These are phyloP conservation scores for Scaptomyza cyrtandrae DNA, from an alignment of 2,888 invertebrate species.

Conservation along the genomic window DNA sequence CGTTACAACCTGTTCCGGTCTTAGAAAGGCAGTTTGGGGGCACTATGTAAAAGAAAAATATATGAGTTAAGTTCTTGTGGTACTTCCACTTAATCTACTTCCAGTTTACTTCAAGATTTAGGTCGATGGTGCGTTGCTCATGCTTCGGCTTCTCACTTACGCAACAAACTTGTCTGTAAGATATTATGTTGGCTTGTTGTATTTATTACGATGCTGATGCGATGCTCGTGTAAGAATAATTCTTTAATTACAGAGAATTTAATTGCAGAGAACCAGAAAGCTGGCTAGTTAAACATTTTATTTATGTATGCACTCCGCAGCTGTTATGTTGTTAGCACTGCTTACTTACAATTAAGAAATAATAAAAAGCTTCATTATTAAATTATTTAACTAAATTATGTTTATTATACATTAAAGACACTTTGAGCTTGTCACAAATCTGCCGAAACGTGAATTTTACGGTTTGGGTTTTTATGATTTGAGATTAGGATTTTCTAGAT, in stretches of 20 bases:
- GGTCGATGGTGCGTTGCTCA: neutral
- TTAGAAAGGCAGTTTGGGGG: neutral
- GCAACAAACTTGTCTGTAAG: neutral
- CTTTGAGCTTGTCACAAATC: no score
- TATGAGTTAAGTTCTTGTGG: neutral
- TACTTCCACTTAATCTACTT: neutral
- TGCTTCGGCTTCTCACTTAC: neutral
- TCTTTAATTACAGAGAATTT: neutral
- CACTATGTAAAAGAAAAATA: neutral
- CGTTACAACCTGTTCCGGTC: neutral
- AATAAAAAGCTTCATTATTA: conserved; percentile 1
- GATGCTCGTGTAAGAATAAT: conserved; percentile 9
- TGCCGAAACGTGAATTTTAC: neutral
- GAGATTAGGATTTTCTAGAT: neutral
- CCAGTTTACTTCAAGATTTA: neutral
- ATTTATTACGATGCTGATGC: conserved; percentile 14
- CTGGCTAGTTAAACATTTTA: neutral
- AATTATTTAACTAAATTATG: neutral
- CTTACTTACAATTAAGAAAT: conserved; percentile 10
- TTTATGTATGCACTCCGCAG: neutral
- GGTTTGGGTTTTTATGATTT: neutral
- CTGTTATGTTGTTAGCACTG: conserved; percentile 1
- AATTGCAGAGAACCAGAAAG: neutral
- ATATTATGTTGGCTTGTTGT: neutral
- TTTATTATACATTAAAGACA: conserved; percentile 1